Evolutionary conservation across 2,113 vertebrate species (phyloP).

Genomic region (Pomatorhinus ruficollis): DNA sequence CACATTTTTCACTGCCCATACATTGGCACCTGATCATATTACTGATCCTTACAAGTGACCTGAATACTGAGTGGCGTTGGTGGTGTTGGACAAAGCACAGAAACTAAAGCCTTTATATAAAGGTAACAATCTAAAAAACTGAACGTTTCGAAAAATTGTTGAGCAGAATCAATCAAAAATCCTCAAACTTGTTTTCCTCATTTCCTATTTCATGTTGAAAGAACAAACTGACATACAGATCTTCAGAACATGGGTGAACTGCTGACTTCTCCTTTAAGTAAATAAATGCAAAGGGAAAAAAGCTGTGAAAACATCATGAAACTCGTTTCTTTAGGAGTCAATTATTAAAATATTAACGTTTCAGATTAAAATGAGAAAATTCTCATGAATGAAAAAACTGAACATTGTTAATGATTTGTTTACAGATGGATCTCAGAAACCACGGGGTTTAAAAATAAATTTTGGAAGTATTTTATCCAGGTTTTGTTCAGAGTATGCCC

Average conservation of each 20-base stretch:
- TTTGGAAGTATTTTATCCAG: not conserved
- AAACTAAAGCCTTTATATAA: not conserved
- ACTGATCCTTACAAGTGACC: not conserved
- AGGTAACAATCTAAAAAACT: not conserved
- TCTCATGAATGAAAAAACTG: not conserved
- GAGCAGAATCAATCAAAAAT: not conserved
- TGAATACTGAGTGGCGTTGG: not conserved
- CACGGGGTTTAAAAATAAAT: not conserved
- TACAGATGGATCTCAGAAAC: not conserved
- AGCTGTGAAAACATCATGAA: not conserved
- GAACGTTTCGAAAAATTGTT: not conserved
- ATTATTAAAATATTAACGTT: not conserved
- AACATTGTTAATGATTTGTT: not conserved
- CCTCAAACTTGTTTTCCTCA: not conserved
- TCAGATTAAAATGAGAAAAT: not conserved
- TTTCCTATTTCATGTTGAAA: not conserved
- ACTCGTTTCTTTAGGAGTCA: not conserved
- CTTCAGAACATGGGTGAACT: not conserved
- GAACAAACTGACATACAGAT: not conserved
- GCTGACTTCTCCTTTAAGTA: not conserved
- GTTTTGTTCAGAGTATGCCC: not conserved
- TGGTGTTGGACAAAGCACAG: not conserved
- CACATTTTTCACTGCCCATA: not conserved
- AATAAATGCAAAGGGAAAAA: not conserved
- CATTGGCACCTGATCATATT: not conserved